A percentile compares a stretch with the other conserved stretches of the same genome.
Evolutionary conservation across 2,888 invertebrate species (phyloP).

Genomic region (Amblyjoppa proteus): DNA sequence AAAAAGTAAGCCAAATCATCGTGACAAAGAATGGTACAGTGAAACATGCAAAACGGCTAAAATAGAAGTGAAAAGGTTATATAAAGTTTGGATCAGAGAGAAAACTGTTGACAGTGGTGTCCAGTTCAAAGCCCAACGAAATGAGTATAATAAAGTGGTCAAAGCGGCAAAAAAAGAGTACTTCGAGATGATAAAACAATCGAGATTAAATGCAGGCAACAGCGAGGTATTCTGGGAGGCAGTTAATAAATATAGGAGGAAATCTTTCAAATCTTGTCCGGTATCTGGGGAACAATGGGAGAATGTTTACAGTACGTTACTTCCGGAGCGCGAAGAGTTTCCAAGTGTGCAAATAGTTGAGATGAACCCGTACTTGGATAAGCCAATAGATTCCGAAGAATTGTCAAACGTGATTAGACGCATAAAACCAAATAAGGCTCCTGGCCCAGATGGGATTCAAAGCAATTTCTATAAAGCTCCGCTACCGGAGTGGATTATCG

Average conservation of each 20-base stretch:
- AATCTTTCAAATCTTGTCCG: background rate
- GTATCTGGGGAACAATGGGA: background rate
- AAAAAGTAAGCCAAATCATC: background rate
- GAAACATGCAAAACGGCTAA: background rate
- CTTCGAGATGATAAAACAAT: background rate
- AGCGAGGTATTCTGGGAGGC: background rate
- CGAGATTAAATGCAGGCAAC: background rate
- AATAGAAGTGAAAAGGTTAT: background rate
- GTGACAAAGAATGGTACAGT: slow-evolving; percentile 9
- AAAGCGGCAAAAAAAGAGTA: slow-evolving; percentile 24
- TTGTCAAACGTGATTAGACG: background rate
- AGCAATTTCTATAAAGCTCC: slow-evolving; percentile 57
- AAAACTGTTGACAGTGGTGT: background rate
- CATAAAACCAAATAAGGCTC: slow-evolving; percentile 63
- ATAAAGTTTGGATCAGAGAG: slow-evolving; percentile 13
- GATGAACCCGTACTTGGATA: background rate
- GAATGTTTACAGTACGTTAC: background rate
- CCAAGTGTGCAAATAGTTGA: background rate
- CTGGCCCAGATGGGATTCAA: slow-evolving; percentile 66
- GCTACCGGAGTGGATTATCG: slow-evolving; percentile 12
- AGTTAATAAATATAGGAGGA: background rate
- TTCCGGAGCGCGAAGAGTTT: background rate
- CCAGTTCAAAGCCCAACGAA: background rate
- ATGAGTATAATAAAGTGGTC: background rate
- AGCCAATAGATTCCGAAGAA: background rate